These are phyloP conservation scores for Urocynchramus pylzowi DNA, from an alignment of 2,113 vertebrate genomes.

Conservation along the genomic window DNA sequence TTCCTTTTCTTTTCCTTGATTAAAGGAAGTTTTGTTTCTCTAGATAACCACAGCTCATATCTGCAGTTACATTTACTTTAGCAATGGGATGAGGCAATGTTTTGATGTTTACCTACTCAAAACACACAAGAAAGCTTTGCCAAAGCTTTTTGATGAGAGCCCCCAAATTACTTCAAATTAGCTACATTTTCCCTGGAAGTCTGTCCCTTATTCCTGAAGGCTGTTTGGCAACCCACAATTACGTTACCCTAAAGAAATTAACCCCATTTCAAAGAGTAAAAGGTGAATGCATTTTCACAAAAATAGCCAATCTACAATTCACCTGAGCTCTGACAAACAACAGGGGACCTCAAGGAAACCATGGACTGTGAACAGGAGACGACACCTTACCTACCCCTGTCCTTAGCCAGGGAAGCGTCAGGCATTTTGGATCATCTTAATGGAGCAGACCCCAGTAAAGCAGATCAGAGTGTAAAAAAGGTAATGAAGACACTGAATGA, in stretches of 20 bases:
- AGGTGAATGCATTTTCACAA: neutral
- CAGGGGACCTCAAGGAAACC: neutral
- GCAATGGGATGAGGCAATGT: neutral
- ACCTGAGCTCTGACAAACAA: neutral
- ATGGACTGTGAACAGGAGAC: rapidly evolving
- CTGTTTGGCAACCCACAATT: neutral
- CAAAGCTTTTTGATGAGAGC: neutral
- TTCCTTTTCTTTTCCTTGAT: neutral
- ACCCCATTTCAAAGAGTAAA: neutral
- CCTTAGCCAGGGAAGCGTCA: neutral
- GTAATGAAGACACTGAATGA: neutral
- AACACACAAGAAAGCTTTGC: neutral
- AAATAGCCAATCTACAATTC: neutral
- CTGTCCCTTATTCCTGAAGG: neutral
- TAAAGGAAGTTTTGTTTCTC: neutral
- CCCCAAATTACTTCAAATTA: neutral
- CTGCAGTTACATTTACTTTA: neutral
- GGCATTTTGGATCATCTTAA: neutral
- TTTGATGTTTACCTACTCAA: neutral
- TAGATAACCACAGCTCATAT: neutral
- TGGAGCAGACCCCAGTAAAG: neutral
- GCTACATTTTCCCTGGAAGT: neutral
- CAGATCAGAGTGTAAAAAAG: neutral
- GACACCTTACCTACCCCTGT: neutral
- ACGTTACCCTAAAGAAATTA: neutral